A percentile compares a stretch with the other conserved stretches of the same genome.
These are phyloP conservation scores for Phoenicopterus ruber DNA, from an alignment of 2,113 vertebrate genomes.

Conservation along the genomic window DNA sequence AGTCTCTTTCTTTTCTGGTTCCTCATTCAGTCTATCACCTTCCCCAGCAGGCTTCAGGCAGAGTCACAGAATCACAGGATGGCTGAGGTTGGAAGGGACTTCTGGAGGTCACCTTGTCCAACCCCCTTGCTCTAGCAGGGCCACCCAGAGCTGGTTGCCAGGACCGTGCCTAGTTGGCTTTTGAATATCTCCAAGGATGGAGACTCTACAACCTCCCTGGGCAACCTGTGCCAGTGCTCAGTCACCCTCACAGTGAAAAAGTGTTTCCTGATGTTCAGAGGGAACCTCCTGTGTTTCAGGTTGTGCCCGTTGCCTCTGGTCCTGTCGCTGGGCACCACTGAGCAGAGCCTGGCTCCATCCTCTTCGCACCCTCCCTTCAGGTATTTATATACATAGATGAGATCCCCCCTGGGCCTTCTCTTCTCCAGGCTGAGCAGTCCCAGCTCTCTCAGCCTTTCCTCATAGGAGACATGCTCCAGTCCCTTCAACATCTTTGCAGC, in stretches of 20 bases:
- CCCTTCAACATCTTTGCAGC: neutral
- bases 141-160: neutral
- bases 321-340: neutral
- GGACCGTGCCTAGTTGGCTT: fast-evolving
- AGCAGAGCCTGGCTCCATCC: neutral
- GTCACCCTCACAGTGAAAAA: neutral
- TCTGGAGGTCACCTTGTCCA: neutral
- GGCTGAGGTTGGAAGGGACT: neutral
- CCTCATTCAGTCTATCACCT: neutral
- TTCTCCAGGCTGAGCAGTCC: neutral
- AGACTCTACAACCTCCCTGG: neutral
- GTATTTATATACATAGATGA: neutral
- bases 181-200: neutral
- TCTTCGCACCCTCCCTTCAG: neutral
- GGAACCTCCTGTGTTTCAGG: fast-evolving
- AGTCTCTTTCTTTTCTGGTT: neutral
- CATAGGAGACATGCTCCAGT: neutral
- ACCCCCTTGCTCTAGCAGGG: neutral
- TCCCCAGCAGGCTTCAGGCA: neutral
- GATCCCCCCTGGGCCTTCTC: neutral
- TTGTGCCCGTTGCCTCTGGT: fast-evolving
- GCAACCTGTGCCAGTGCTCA: neutral
- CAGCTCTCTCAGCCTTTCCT: neutral
- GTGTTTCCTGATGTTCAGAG: neutral
- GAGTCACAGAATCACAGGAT: neutral